Conservation (phyloP, 2,113 vertebrate species). For the Neolamprologus ventralis region DNA sequence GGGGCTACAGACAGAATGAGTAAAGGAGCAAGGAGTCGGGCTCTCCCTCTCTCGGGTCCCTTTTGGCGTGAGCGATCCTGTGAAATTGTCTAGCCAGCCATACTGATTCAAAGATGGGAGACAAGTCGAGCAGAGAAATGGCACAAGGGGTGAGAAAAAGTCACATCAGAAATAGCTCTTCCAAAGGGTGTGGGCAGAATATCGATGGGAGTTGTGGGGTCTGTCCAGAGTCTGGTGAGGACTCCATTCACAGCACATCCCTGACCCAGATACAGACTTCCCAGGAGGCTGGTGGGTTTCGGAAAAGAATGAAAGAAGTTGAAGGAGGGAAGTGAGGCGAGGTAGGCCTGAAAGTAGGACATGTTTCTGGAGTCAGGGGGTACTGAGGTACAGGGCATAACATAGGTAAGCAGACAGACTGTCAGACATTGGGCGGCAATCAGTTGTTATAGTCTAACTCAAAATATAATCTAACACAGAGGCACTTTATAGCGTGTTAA, state of each 20-base stretch:
- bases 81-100: conserved; percentile 60
- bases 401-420: not conserved
- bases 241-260: conserved; percentile 60
- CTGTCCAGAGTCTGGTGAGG: conserved; percentile 41
- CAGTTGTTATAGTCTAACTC: not conserved
- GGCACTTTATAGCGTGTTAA: not conserved
- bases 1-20: conserved; percentile 31
- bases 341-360: conserved; percentile 50
- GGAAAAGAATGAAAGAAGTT: conserved; percentile 43
- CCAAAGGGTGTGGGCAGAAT: conserved; percentile 43
- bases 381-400: conserved; percentile 13
- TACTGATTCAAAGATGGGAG: conserved; percentile 50
- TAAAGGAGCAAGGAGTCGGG: conserved; percentile 27
- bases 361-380: conserved; percentile 54
- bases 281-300: conserved; percentile 44
- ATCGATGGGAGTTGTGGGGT: conserved; percentile 35
- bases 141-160: conserved; percentile 53
- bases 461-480: not conserved
- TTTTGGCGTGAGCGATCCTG: conserved; percentile 57
- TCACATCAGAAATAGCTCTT: conserved; percentile 50
- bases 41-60: conserved; percentile 52
- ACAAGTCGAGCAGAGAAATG: conserved; percentile 58
- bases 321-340: conserved; percentile 37
- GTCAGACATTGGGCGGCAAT: not conserved
- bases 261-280: conserved; percentile 65